A percentile compares a stretch with the other conserved stretches of the same genome.
Conservation (phyloP, 2,797 vertebrate genomes). For the Serranus cabrilla region DNA sequence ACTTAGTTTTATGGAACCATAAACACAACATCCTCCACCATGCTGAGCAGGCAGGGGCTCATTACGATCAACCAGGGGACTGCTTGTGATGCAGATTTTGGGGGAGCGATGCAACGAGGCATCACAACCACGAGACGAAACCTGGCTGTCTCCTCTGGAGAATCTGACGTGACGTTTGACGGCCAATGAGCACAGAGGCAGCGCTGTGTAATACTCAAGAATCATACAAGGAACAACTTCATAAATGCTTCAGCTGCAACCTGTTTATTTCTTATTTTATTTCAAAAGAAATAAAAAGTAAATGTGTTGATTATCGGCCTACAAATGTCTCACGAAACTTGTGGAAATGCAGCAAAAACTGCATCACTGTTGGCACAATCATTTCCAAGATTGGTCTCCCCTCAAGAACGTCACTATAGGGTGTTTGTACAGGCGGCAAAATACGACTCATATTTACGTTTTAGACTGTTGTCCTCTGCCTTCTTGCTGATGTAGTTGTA, state of each 20-base stretch:
- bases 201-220: constrained; percentile 9
- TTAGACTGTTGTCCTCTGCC: too few relatives aligned
- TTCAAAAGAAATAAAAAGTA: background rate
- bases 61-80: constrained; percentile 14
- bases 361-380: too few relatives aligned
- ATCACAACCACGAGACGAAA: constrained; percentile 71
- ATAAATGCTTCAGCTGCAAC: background rate
- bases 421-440: too few relatives aligned
- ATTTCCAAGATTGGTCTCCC: too few relatives aligned
- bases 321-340: background rate
- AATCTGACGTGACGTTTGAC: constrained; percentile 23
- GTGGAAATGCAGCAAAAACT: too few relatives aligned
- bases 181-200: constrained; percentile 21
- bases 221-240: constrained; percentile 14
- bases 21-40: constrained; percentile 3
- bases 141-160: constrained; percentile 35
- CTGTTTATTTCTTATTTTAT: background rate
- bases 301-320: background rate
- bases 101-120: constrained; percentile 50
- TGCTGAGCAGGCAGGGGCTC: background rate
- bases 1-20: constrained; percentile 17
- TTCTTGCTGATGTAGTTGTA: too few relatives aligned
- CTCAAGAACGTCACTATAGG: too few relatives aligned
- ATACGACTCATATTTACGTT: too few relatives aligned
- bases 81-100: constrained; percentile 23